These are phyloP conservation scores for Dynastes maya DNA, from an alignment of 2,888 invertebrate species.

Conservation along the genomic window DNA sequence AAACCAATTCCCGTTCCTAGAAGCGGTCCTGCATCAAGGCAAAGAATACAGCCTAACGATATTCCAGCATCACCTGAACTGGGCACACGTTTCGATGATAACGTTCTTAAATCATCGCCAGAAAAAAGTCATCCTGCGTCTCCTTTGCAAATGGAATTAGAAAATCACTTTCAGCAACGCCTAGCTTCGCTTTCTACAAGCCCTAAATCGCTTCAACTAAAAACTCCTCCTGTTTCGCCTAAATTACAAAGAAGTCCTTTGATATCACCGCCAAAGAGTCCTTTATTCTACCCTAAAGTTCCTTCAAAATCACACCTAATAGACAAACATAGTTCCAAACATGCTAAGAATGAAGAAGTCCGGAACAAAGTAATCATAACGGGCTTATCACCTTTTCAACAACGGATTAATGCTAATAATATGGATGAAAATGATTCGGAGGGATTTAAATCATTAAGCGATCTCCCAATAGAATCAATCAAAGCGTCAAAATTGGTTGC, in stretches of 20 bases:
- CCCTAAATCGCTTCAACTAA: slow-evolving; percentile 51
- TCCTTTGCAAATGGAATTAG: slow-evolving; percentile 65
- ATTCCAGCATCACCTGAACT: slow-evolving; percentile 69
- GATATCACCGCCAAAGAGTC: slow-evolving; percentile 51
- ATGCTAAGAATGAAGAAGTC: slow-evolving; percentile 59
- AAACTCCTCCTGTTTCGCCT: slow-evolving; percentile 57
- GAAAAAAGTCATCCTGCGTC: slow-evolving; percentile 58
- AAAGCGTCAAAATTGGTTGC: slow-evolving; percentile 75
- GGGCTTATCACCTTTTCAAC: slow-evolving; percentile 73
- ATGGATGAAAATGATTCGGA: slow-evolving; percentile 61
- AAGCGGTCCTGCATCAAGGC: slow-evolving; percentile 73
- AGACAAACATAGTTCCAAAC: slow-evolving; percentile 48
- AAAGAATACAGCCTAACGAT: slow-evolving; percentile 75
- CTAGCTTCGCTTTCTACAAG: slow-evolving; percentile 59
- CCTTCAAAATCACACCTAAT: slow-evolving; percentile 46
- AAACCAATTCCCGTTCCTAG: slow-evolving; percentile 66
- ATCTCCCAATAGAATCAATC: slow-evolving; percentile 63
- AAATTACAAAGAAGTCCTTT: slow-evolving; percentile 54
- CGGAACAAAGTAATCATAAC: slow-evolving; percentile 70
- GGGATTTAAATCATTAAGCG: slow-evolving; percentile 66
- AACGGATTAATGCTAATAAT: slow-evolving; percentile 70
- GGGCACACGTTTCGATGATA: slow-evolving; percentile 55
- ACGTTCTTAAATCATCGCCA: slow-evolving; percentile 61
- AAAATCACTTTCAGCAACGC: slow-evolving; percentile 64
- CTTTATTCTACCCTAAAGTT: slow-evolving; percentile 47